These are phyloP conservation scores for Holotrichia oblita DNA, from an alignment of 1,140 invertebrate species.

Conservation along the genomic window DNA sequence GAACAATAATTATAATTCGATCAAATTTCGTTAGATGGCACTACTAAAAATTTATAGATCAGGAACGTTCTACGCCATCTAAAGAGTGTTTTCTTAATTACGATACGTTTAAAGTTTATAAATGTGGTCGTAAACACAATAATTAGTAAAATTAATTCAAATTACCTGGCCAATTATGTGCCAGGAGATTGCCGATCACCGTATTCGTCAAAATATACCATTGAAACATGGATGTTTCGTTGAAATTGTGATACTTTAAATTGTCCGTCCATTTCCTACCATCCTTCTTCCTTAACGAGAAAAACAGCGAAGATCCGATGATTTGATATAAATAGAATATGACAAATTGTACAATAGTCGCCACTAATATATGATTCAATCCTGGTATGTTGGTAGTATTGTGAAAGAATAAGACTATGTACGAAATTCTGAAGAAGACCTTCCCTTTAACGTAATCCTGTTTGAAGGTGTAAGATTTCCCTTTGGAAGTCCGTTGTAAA, in stretches of 20 bases:
- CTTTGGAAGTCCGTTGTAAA: background rate
- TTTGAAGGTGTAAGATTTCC: background rate
- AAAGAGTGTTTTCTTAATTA: too few relatives aligned
- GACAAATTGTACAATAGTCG: background rate
- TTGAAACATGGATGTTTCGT: background rate
- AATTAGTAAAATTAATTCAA: background rate
- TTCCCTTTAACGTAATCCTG: constrained; percentile 24
- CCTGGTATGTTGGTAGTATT: background rate
- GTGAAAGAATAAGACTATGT: background rate
- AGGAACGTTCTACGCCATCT: too few relatives aligned
- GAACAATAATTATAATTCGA: too few relatives aligned
- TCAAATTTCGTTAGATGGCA: too few relatives aligned
- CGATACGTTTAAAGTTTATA: too few relatives aligned
- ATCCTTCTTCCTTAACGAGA: background rate
- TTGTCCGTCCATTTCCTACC: background rate
- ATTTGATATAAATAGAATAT: constrained; percentile 5
- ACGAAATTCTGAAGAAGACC: background rate
- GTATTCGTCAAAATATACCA: constrained; percentile 21
- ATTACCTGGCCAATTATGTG: constrained; percentile 34
- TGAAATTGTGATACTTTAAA: constrained; percentile 26
- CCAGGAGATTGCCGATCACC: background rate
- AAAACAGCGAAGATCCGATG: background rate
- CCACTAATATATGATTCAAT: constrained; percentile 8
- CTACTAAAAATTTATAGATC: too few relatives aligned
- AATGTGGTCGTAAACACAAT: too few relatives aligned